These are phyloP conservation scores for Alosa sapidissima DNA, from an alignment of 2,797 vertebrate species.

Conservation along the genomic window DNA sequence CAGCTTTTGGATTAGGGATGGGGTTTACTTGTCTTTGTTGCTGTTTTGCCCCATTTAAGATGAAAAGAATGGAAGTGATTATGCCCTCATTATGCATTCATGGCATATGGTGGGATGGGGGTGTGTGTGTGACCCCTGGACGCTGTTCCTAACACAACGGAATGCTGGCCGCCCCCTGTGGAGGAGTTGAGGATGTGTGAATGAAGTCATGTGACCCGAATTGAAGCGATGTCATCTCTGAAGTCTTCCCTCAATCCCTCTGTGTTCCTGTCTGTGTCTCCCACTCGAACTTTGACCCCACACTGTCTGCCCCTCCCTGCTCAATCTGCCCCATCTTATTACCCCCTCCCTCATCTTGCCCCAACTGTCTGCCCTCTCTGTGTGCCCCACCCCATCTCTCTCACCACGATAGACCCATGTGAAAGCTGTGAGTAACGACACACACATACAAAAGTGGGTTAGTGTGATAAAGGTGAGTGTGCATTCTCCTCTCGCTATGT, in stretches of 20 bases:
- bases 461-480: not conserved
- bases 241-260: not conserved
- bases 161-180: not conserved
- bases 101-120: not conserved
- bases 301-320: not conserved
- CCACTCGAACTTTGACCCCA: not conserved
- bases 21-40: not conserved
- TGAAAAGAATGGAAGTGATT: not conserved
- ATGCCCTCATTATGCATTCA: slow-evolving; percentile 18
- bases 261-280: not conserved
- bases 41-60: not conserved
- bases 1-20: not conserved
- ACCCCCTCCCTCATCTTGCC: not conserved
- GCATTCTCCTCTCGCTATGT: too few relatives aligned
- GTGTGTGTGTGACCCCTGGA: not conserved
- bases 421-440: not conserved
- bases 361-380: not conserved
- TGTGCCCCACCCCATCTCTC: not conserved
- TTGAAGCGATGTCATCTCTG: not conserved
- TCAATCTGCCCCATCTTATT: not conserved
- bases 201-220: slow-evolving; percentile 16
- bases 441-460: not conserved
- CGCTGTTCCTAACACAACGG: not conserved
- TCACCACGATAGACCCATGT: not conserved
- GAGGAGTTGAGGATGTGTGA: not conserved